Evolutionary conservation across 2,113 vertebrate genomes (phyloP).

Genomic region (Pomatostomus ruficeps): DNA sequence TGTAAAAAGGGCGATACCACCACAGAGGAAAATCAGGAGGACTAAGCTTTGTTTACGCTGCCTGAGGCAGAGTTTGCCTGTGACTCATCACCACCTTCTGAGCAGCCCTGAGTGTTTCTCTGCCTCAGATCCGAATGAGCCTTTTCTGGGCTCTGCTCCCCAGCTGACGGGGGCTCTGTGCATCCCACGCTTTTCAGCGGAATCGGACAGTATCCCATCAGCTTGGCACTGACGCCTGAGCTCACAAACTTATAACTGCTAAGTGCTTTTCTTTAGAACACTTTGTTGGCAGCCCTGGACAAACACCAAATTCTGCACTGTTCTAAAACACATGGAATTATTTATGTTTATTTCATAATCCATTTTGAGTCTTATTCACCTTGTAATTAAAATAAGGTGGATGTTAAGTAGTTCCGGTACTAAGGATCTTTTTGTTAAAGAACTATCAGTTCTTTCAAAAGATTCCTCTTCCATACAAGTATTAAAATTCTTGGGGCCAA

Average conservation of each 20-base stretch:
- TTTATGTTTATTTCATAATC: neutral
- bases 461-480: neutral
- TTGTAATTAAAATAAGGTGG: neutral
- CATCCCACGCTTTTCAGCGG: neutral
- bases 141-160: neutral
- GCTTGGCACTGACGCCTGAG: neutral
- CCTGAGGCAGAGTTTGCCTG: neutral
- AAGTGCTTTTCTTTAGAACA: neutral
- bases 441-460: neutral
- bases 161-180: neutral
- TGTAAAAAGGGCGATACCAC: neutral
- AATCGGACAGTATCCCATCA: accelerated
- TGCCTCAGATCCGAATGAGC: neutral
- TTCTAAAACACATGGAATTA: neutral
- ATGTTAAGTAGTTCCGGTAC: neutral
- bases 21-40: neutral
- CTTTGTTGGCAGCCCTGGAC: neutral
- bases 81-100: neutral
- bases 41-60: neutral
- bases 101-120: neutral
- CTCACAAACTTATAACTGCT: neutral
- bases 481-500: neutral
- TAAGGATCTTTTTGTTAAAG: neutral
- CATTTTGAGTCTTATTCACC: neutral
- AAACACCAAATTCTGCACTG: neutral